Evolutionary conservation across 2,113 vertebrate genomes (phyloP).

Genomic region (Australoheros scitulus): DNA sequence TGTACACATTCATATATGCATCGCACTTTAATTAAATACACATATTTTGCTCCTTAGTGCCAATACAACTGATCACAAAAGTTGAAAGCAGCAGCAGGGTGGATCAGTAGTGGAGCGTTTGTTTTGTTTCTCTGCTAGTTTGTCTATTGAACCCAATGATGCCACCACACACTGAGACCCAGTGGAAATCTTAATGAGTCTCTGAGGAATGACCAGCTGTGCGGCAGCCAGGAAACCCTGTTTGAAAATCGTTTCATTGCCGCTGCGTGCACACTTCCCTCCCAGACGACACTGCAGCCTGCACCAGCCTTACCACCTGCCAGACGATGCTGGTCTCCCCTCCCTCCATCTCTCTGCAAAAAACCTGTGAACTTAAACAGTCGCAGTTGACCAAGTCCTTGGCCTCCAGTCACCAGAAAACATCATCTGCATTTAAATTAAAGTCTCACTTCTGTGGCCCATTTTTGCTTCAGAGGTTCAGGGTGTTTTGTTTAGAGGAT

Average conservation of each 20-base stretch:
- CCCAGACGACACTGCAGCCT: slow-evolving; percentile 23
- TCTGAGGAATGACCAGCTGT: slow-evolving; percentile 39
- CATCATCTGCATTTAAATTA: slow-evolving; percentile 54
- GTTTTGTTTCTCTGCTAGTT: not conserved
- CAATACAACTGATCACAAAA: rapidly evolving
- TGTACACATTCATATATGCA: not conserved
- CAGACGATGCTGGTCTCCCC: not conserved
- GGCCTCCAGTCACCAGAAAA: slow-evolving; percentile 39
- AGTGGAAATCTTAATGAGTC: slow-evolving; percentile 50
- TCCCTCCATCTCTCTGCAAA: not conserved
- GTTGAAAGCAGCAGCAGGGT: not conserved
- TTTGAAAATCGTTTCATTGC: slow-evolving; percentile 23
- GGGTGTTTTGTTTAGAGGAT: slow-evolving; percentile 17
- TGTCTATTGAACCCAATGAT: not conserved
- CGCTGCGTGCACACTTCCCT: not conserved
- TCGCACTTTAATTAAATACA: not conserved
- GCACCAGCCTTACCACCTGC: slow-evolving; percentile 16
- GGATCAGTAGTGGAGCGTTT: not conserved
- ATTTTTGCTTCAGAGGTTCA: not conserved
- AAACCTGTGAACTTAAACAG: slow-evolving; percentile 12
- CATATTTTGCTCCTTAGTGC: not conserved
- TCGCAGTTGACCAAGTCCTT: slow-evolving; percentile 7
- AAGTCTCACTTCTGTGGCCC: slow-evolving; percentile 16
- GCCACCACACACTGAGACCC: slow-evolving; percentile 37
- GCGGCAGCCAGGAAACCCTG: slow-evolving; percentile 25